Base-by-base conservation (phyloP, 1,140 invertebrate genomes). In the Bombus superbus region DNA sequence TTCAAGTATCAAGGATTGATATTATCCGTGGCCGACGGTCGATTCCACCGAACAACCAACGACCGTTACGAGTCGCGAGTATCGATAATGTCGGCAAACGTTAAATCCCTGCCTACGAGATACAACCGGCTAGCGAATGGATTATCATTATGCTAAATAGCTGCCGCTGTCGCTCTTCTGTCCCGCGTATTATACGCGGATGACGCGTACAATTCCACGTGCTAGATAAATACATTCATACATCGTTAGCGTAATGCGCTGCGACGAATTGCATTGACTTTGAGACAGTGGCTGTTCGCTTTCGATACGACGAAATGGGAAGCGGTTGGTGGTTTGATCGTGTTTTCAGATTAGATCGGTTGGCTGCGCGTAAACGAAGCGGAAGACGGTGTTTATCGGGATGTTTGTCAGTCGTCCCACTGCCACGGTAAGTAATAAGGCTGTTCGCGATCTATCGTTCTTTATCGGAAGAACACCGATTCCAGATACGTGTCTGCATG, bases 131-230 rank as follows among this genome's bases (percentile, higher is more conserved):
- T 53, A 53, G 47, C 47, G 71, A 81, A 72, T 32, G 57, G 69
- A 81, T 81, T 73, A 62, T 62, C 80, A 73, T 76, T 83, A 83
- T 40, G 59, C 59, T 83, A 68, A 83, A 42, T 57, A 53, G 11
- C 44, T 38, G 28, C 10, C 40, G 32, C 81, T 25, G 79, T 32
- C 68, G n/a, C n/a, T n/a, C 35, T 25, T 76, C 28, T 40, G 62
- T 69, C 38, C 15, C 38, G 22, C 18, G 22, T 42, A 32, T 66
- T n/a, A 42, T 38, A 13, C 42, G 22, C 9, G 18, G 42, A 35
- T 25, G 28, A 5, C 15, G 35, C 42, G 28, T 44, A 42, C 42
- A 74, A 74, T 47, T 83, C 32, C 59, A 72, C 57, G 71, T 66
- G 71, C 15, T 32, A 53, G 8, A 8, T 59, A 73, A 81, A 62